These are phyloP conservation scores for Cladopsammia gracilis DNA, from an alignment of 64 coral and sea anemone species.

Conservation along the genomic window DNA sequence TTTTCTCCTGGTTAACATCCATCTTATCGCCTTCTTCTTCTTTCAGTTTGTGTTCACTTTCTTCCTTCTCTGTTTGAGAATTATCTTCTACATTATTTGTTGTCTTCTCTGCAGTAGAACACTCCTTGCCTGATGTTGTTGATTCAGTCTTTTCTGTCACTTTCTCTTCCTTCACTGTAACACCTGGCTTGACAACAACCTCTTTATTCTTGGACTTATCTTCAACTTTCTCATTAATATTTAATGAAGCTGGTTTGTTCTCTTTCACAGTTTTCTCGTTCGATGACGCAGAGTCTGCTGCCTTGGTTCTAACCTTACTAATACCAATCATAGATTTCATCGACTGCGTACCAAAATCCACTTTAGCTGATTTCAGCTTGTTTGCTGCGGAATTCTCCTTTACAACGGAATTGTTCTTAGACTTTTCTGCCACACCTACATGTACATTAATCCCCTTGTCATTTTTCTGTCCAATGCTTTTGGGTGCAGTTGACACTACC, in stretches of 20 bases:
- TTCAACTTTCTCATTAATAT: neutral
- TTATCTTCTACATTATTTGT: neutral
- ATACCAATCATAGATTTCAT: constrained; percentile 83
- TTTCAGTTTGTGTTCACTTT: constrained; percentile 1
- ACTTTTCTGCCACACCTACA: neutral
- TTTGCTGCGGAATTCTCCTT: neutral
- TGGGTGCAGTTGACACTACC: neutral
- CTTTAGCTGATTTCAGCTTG: constrained; percentile 3
- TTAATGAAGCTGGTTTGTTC: neutral
- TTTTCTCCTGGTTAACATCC: neutral
- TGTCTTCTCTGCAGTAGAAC: neutral
- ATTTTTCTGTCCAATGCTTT: neutral
- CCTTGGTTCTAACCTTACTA: constrained; percentile 61
- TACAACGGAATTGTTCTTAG: neutral
- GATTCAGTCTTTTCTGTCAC: neutral
- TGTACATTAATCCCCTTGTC: neutral
- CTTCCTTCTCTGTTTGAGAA: neutral
- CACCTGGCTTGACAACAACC: neutral
- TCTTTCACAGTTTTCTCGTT: neutral
- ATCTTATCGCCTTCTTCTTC: constrained; percentile 1
- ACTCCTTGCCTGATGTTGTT: neutral
- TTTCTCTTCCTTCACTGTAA: neutral
- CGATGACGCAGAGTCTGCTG: neutral
- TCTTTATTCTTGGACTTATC: neutral
- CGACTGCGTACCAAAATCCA: constrained; percentile 73